Evolutionary conservation across 1,140 invertebrate species (phyloP).

Genomic region (Drosophila tristis): DNA sequence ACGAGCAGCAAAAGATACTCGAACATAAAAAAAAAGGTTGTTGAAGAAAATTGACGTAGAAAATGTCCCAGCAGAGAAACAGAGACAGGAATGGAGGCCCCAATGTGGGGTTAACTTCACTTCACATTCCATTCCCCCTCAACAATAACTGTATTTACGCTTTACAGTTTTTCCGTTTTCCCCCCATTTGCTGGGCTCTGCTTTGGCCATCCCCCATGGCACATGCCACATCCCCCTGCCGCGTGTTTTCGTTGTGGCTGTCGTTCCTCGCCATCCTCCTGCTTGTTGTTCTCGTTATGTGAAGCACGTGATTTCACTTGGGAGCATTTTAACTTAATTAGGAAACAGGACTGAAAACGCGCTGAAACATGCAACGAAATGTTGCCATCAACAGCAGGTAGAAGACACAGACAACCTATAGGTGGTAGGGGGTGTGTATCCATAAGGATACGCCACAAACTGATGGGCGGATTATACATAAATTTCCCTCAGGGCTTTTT

Average conservation of each 20-base stretch:
- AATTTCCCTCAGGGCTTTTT: too few species aligned
- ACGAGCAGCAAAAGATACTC: slow-evolving; percentile 4
- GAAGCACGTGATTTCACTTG: slow-evolving; percentile 75
- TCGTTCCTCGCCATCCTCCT: not conserved
- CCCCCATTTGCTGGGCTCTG: not conserved
- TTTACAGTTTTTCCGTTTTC: slow-evolving; percentile 25
- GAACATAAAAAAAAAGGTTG: slow-evolving; percentile 26
- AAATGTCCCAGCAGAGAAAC: not conserved
- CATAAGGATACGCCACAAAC: too few species aligned
- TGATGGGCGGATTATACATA: too few species aligned
- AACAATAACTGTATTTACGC: slow-evolving; percentile 48
- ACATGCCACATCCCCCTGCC: too few species aligned
- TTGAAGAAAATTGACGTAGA: slow-evolving; percentile 16
- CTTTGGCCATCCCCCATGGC: not conserved
- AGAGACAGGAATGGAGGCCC: not conserved
- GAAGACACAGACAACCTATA: not conserved
- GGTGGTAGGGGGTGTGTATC: too few species aligned
- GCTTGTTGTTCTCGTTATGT: slow-evolving; percentile 52
- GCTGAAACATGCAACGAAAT: slow-evolving; percentile 50
- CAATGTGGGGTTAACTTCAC: slow-evolving; percentile 21
- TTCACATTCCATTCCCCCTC: not conserved
- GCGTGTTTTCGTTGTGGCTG: slow-evolving; percentile 30
- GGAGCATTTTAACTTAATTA: slow-evolving; percentile 82
- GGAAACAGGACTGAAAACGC: slow-evolving; percentile 25
- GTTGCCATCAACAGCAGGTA: slow-evolving; percentile 11